Evolutionary conservation across 2,888 invertebrate species (phyloP).

Genomic region (Operophtera brumata): DNA sequence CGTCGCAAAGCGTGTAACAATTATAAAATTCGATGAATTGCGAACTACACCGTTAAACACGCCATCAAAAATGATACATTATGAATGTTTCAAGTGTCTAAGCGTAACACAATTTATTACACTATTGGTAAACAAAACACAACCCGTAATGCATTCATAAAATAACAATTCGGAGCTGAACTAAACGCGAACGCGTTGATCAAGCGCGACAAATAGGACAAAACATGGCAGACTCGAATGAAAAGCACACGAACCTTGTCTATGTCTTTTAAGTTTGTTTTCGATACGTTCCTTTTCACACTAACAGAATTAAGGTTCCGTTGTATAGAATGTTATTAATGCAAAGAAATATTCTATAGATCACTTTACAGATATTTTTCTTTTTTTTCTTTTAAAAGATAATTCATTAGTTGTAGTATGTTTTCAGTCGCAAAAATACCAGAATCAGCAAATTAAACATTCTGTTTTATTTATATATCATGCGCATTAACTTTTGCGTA

Average conservation of each 20-base stretch:
- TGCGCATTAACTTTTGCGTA: no score
- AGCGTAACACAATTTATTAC: conserved; percentile 57
- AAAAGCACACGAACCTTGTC: conserved; percentile 73
- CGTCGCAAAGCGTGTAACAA: conserved; percentile 59
- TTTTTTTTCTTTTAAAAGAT: no score
- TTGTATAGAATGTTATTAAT: no score
- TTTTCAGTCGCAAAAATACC: no score
- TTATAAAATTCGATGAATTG: conserved; percentile 69
- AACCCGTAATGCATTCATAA: conserved; percentile 73
- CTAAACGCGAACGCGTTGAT: conserved; percentile 75
- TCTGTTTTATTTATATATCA: no score
- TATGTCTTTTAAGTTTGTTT: conserved; percentile 58
- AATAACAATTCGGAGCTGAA: conserved; percentile 69
- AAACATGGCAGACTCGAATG: conserved; percentile 77
- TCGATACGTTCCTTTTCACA: conserved; percentile 36
- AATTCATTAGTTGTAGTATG: no score
- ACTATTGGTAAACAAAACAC: conserved; percentile 78
- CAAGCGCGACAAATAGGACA: conserved; percentile 81
- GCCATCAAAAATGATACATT: conserved; percentile 57
- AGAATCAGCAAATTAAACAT: no score
- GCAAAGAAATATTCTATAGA: no score
- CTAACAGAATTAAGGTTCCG: neutral
- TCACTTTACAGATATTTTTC: no score
- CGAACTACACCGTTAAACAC: conserved; percentile 67
- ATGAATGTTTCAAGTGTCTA: conserved; percentile 53